phyloP scores from a whole-genome alignment of 2,888 invertebrate species.

The Phrixothrix hirtus region DNA sequence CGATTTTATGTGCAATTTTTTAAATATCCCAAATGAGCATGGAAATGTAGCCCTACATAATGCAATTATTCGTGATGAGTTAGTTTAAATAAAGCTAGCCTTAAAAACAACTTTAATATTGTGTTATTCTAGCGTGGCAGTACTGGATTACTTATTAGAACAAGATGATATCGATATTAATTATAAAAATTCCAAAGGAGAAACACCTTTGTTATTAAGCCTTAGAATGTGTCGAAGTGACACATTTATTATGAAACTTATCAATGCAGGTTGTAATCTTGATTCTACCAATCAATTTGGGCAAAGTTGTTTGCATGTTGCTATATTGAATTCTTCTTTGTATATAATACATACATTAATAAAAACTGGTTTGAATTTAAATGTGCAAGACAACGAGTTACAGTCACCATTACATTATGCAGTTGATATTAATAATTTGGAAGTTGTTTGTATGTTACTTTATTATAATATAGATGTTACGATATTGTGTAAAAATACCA shows the following conservation, averaged over 20 bases:
- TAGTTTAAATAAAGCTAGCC: no score
- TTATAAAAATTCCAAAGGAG: slow-evolving; percentile 3
- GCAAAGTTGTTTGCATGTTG: slow-evolving; percentile 3
- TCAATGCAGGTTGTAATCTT: slow-evolving; percentile 4
- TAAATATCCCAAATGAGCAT: neutral
- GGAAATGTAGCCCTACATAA: neutral
- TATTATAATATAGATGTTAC: slow-evolving; percentile 8
- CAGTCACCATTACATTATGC: slow-evolving; percentile 12
- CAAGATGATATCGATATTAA: slow-evolving; percentile 3
- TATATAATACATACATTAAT: slow-evolving; percentile 4
- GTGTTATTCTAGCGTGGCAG: neutral
- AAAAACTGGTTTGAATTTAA: slow-evolving; percentile 3
- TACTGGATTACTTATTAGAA: neutral
- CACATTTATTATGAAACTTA: neutral
- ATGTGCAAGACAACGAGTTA: neutral
- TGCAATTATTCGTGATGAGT: no score
- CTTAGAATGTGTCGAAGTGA: neutral
- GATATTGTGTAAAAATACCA: neutral
- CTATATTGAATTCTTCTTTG: neutral
- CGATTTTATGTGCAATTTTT: no score
- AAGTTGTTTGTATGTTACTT: slow-evolving; percentile 8
- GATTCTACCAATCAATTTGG: neutral
- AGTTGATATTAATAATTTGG: slow-evolving; percentile 5
- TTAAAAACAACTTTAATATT: no score
- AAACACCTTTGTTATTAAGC: slow-evolving; percentile 5